A percentile compares a stretch with the other conserved stretches of the same genome.
These are phyloP conservation scores for Botia almorhae DNA, from an alignment of 2,797 vertebrate species.

Conservation along the genomic window DNA sequence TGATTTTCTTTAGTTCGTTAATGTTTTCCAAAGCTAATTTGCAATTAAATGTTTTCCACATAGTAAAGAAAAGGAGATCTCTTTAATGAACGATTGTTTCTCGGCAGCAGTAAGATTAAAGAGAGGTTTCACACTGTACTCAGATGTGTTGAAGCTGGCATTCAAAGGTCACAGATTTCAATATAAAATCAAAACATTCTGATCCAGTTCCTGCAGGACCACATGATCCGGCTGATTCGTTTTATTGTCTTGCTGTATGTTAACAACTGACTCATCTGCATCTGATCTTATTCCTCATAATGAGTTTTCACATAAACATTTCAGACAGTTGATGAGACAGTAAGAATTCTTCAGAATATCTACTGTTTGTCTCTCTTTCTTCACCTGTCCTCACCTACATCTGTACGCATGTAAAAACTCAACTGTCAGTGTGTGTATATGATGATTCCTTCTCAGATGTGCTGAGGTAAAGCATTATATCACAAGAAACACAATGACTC, in stretches of 20 bases:
- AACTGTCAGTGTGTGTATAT: constrained; percentile 54
- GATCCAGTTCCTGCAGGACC: no score
- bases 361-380: neutral
- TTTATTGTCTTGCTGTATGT: no score
- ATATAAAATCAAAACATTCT: no score
- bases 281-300: no score
- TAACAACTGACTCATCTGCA: no score
- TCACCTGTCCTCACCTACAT: neutral
- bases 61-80: no score
- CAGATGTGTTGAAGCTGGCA: neutral
- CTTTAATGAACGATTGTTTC: neutral
- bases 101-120: neutral
- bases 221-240: no score
- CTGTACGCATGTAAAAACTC: neutral
- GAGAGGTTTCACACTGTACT: neutral
- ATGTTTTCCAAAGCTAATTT: neutral
- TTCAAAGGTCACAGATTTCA: no score
- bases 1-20: neutral
- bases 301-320: no score
- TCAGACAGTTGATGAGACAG: no score
- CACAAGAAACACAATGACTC: constrained; percentile 60
- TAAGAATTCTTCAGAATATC: no score
- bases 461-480: neutral
- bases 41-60: neutral
- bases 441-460: neutral